Evolutionary conservation across 2,797 vertebrate species (phyloP), one percentile per base, ranked within the genome.

Genomic region (Streptopelia turtur): DNA sequence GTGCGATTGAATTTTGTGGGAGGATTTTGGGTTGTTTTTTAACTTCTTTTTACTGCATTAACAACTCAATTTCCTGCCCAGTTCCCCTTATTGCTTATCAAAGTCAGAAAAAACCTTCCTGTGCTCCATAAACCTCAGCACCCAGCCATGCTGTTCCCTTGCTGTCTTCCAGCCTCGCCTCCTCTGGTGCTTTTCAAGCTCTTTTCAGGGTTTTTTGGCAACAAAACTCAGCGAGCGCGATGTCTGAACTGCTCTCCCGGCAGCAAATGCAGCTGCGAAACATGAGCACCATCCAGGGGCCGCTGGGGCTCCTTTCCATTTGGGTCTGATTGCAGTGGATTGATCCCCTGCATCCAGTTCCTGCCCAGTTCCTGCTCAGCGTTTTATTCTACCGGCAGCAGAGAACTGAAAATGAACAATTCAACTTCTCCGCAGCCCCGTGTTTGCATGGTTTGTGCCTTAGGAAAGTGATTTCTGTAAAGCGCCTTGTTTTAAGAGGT

Each of bases 241-340:
- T 15, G 14, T 4, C 20, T 18, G 3, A 49, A 4, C 9, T 7
- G 16, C 49, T 61, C 39, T n/a, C 11, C 50, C 1, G 6, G 69
- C 86, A 49, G 71, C 31, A 47, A 71, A 50, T 3, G 21, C 83
- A 56, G 64, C 55, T 35, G 64, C 35, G 92, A 69, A 55, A 22
- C 83, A 55, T 64, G 3, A 92, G 92, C 92, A 55, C 94, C 94
- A 92, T 84, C 94, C 79, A 94, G 94, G 79, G 94, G 86, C 86
- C 65, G 6, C 0, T 1, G 9, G 21, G 25, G n/a, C 50, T 66
- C 35, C 7, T 20, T 31, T 56, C 59, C 9, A 2, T 6, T 4
- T 4, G 12, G 30, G 7, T 22, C 47, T 35, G 3, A 1, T 56
- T 1, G 6, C 10, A 11, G 22, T 21, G 7, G 16, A 6, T 1